phyloP scores from a whole-genome alignment of 2,888 invertebrate genomes.

The Pterobdella sp. region DNA sequence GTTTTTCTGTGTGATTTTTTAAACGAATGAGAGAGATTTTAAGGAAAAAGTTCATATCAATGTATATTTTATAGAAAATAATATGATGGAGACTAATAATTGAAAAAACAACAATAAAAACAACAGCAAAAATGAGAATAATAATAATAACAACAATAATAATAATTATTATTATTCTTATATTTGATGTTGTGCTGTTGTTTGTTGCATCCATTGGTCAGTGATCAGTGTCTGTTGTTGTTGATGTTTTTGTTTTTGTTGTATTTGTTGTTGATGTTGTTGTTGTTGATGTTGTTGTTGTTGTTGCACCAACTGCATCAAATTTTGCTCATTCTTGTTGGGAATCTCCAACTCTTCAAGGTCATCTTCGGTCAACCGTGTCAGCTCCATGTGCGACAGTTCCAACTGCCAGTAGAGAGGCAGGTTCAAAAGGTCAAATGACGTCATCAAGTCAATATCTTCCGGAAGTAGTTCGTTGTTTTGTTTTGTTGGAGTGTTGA shows the following conservation, averaged over 20 bases:
- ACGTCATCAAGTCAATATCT: background rate
- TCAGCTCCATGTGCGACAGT: constrained; percentile 5
- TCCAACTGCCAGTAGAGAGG: constrained; percentile 9
- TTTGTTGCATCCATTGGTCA: too few relatives aligned
- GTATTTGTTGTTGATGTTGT: background rate
- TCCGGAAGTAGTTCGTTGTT: background rate
- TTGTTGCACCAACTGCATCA: background rate
- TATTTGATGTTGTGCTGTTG: too few relatives aligned
- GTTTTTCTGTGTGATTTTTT: too few relatives aligned
- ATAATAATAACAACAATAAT: too few relatives aligned
- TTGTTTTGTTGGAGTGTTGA: background rate
- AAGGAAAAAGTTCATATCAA: too few relatives aligned
- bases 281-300: constrained; percentile 6
- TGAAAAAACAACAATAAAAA: too few relatives aligned
- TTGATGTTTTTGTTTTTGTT: background rate
- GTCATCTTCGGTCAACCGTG: constrained; percentile 1
- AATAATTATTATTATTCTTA: too few relatives aligned
- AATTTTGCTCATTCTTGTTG: too few relatives aligned
- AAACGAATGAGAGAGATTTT: too few relatives aligned
- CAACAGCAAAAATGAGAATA: too few relatives aligned
- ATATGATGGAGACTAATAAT: too few relatives aligned
- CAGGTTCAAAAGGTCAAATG: constrained; percentile 3
- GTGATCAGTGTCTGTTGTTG: background rate
- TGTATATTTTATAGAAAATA: too few relatives aligned
- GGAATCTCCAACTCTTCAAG: constrained; percentile 10